phyloP scores from a whole-genome alignment of 2,113 vertebrate species.

The Cariama cristata region DNA sequence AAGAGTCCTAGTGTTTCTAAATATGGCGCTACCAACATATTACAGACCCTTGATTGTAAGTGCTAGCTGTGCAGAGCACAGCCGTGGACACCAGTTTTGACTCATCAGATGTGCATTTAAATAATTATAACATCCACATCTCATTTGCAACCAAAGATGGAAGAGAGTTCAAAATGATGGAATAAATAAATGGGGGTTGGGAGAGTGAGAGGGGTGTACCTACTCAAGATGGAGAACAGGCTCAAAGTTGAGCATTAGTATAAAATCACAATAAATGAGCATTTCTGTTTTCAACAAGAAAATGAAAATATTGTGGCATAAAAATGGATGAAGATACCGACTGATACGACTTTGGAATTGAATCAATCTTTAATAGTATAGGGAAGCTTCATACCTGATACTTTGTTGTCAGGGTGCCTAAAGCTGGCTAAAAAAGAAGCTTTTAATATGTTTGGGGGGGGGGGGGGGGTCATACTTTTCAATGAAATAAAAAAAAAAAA shows the following conservation, averaged over 20 bases:
- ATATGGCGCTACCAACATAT: background rate
- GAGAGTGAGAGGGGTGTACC: background rate
- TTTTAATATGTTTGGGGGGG: background rate
- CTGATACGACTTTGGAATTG: background rate
- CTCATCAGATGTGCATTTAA: background rate
- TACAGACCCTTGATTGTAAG: background rate
- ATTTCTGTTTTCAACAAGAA: background rate
- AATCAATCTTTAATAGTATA: background rate
- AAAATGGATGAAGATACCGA: background rate
- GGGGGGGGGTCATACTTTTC: background rate
- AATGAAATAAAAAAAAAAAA: background rate
- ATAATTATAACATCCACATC: background rate
- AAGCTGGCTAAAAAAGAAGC: background rate
- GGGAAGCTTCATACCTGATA: background rate
- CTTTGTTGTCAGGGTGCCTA: background rate
- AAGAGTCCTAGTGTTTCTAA: background rate
- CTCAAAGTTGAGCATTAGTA: background rate
- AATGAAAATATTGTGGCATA: background rate
- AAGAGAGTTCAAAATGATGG: background rate
- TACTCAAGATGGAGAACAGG: background rate
- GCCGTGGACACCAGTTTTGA: background rate
- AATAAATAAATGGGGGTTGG: background rate
- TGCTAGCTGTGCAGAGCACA: background rate
- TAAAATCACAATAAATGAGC: background rate
- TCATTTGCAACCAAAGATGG: background rate